Base-by-base conservation (phyloP, 1,140 invertebrate genomes). In the Drosophila chauvacae region DNA sequence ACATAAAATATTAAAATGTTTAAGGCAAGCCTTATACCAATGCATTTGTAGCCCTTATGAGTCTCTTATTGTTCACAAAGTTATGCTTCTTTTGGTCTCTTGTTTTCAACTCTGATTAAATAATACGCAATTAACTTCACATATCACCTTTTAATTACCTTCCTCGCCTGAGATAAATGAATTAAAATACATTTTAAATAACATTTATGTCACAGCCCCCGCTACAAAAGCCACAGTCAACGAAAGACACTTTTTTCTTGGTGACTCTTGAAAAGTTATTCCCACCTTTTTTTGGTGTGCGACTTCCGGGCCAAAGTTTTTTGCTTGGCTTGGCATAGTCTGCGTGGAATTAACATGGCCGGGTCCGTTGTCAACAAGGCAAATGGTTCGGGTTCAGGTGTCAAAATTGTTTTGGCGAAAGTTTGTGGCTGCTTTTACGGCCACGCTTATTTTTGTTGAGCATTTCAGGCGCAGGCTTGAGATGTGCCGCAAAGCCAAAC, bases 381-480 rank as follows among this genome's bases (percentile, higher is more conserved):
- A 82, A 87, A 80, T 71, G 70, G 70, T 51, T 42, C 23, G 81
- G 80, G 81, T 87, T 82, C 77, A 87, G 83, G 83, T 87, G 84
- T 87, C 83, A 88, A 83, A 86, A 82, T 80, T 88, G 76, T 77
- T 76, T 82, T 78, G 84, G 60, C 58, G 74, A 76, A 80, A 87
- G 72, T 83, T 88, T 87, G 84, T 73, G 83, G 83, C 80, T 80
- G 76, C 80, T 80, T 87, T 86, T 82, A 86, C 66, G 75, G 75
- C 64, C 63, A 85, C 73, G 81, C 73, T 80, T 84, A 53, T 76
- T 77, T 84, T 77, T 71, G 73, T 63, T 65, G 41, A 66, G 77
- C 68, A 70, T 86, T 85, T 85, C 78, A 85, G 65, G 74, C 44
- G 39, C 78, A 85, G 68, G 81, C 53, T 72, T 72, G 70, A 72